Conservation (phyloP, 2,888 invertebrate genomes). For the Pristionchus japonicus region DNA sequence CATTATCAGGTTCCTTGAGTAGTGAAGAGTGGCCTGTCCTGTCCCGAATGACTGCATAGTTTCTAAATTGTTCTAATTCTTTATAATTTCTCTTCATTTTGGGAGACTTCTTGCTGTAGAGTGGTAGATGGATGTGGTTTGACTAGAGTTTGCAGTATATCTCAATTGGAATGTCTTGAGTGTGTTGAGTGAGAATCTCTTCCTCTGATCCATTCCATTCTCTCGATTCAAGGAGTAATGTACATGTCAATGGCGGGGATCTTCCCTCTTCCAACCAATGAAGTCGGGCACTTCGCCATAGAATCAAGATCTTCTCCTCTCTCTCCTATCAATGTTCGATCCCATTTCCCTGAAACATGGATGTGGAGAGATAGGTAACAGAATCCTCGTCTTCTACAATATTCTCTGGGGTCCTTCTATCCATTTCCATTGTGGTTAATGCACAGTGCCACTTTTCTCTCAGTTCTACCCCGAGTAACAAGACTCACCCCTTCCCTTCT, state of each 20-base stretch:
- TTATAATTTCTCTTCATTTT: background rate
- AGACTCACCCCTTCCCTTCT: background rate
- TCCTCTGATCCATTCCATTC: background rate
- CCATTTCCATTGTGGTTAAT: background rate
- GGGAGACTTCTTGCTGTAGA: background rate
- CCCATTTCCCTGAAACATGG: slow-evolving; percentile 75
- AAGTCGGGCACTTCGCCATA: background rate
- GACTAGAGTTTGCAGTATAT: background rate
- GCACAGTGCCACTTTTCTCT: background rate
- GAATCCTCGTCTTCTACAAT: slow-evolving; percentile 40
- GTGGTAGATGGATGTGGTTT: background rate
- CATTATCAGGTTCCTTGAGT: no score
- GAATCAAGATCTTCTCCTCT: background rate
- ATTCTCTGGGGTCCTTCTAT: background rate
- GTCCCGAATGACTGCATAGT: no score
- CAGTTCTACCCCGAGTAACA: background rate
- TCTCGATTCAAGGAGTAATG: background rate
- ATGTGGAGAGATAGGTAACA: slow-evolving; percentile 72
- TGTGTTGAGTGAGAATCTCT: background rate
- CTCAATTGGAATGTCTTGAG: background rate
- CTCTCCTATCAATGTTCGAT: background rate
- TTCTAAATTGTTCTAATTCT: background rate
- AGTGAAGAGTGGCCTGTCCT: no score
- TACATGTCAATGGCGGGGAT: background rate
- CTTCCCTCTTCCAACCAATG: background rate